Conservation (phyloP, 2,888 invertebrate genomes). For the Hipparchia semele region DNA sequence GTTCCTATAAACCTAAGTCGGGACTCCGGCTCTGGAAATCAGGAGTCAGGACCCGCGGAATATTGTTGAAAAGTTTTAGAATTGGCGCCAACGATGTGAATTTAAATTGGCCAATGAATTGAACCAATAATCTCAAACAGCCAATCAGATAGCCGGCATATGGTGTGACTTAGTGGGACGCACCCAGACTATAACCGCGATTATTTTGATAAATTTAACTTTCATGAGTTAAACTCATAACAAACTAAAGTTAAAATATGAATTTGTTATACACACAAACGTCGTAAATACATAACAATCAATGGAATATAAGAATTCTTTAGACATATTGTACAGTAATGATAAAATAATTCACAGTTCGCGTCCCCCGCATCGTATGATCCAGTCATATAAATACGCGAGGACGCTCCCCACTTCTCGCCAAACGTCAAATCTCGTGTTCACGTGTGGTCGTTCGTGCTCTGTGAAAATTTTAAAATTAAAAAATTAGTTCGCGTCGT, state of each 20-base stretch:
- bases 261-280: neutral
- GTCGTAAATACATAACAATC: conserved; percentile 16
- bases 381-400: conserved; percentile 76
- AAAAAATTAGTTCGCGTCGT: conserved; percentile 58
- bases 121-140: conserved; percentile 41
- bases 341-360: conserved; percentile 63
- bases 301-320: conserved; percentile 19
- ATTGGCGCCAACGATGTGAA: conserved; percentile 51
- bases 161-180: conserved; percentile 80
- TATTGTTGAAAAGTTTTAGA: conserved; percentile 44
- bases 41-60: too few relatives aligned
- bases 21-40: too few relatives aligned
- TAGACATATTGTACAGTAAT: conserved; percentile 31
- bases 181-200: conserved; percentile 42
- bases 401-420: conserved; percentile 69
- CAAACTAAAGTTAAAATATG: neutral
- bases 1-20: neutral
- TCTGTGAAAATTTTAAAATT: conserved; percentile 54
- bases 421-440: conserved; percentile 72
- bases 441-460: conserved; percentile 56
- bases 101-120: conserved; percentile 59
- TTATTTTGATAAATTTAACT: conserved; percentile 17
- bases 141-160: conserved; percentile 69
- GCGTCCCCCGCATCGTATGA: conserved; percentile 78
- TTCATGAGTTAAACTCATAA: conserved; percentile 21